Evolutionary conservation across 2,113 vertebrate genomes (phyloP).

Genomic region (Istiophorus platypterus): DNA sequence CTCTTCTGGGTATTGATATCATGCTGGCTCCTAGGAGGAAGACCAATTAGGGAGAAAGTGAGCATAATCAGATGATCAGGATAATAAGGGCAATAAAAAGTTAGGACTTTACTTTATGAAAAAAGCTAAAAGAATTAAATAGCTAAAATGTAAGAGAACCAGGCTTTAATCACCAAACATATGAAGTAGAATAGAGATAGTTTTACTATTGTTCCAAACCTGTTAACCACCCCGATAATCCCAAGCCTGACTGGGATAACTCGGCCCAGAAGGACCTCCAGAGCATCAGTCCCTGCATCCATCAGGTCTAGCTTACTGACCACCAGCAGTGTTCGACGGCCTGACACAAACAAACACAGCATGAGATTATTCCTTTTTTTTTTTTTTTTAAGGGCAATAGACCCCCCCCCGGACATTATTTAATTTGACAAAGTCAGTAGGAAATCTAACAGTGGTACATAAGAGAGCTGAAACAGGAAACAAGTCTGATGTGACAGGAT

Average conservation of each 20-base stretch:
- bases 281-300: conserved; percentile 87
- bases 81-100: background rate
- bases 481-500: background rate
- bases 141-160: background rate
- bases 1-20: conserved; percentile 87
- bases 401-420: background rate
- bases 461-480: background rate
- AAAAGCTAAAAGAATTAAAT: background rate
- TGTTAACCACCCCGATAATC: conserved; percentile 89
- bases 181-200: background rate
- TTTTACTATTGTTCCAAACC: conserved; percentile 71
- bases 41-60: background rate
- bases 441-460: background rate
- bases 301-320: conserved; percentile 88
- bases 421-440: background rate
- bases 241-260: conserved; percentile 88
- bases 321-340: conserved; percentile 86
- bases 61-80: background rate
- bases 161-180: conserved; percentile 4
- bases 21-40: conserved; percentile 83
- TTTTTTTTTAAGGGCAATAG: background rate
- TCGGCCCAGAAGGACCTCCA: conserved; percentile 87
- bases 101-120: background rate
- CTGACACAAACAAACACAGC: conserved; percentile 66
- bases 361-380: background rate